Conservation (phyloP, 1,140 invertebrate species). For the Drusus annulatus region DNA sequence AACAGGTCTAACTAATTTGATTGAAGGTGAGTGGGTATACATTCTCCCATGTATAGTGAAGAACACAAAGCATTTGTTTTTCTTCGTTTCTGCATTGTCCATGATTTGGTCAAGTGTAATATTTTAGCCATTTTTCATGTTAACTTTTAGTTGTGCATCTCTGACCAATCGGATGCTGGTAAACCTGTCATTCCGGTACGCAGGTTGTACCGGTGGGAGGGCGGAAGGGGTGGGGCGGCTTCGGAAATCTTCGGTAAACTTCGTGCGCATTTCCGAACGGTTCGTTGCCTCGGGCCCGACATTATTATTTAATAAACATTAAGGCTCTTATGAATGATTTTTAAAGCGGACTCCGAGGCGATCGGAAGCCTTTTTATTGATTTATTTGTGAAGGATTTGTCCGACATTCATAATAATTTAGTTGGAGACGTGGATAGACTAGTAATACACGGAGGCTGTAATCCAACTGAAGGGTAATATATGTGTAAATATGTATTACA, state of each 20-base stretch:
- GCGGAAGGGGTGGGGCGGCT: background rate
- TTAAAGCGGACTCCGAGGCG: background rate
- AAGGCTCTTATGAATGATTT: conserved; percentile 25
- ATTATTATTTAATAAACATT: conserved; percentile 38
- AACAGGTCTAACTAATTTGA: no score
- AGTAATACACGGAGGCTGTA: background rate
- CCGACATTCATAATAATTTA: background rate
- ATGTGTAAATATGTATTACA: no score
- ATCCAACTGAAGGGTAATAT: background rate
- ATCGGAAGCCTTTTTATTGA: conserved; percentile 30
- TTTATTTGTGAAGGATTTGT: conserved; percentile 21
- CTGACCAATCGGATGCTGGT: conserved; percentile 38
- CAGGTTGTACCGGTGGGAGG: conserved; percentile 26
- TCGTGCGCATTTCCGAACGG: conserved; percentile 18
- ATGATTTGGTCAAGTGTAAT: no score
- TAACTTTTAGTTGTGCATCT: conserved; percentile 1
- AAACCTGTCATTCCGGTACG: conserved; percentile 56
- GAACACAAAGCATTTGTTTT: no score
- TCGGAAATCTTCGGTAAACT: conserved; percentile 23
- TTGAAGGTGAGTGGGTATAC: no score
- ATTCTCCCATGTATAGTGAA: no score
- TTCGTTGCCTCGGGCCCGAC: background rate
- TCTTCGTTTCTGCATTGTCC: no score
- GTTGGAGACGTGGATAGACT: background rate
- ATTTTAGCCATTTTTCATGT: background rate